These are phyloP conservation scores for Periparus ater DNA, from an alignment of 2,797 vertebrate species.

Conservation along the genomic window DNA sequence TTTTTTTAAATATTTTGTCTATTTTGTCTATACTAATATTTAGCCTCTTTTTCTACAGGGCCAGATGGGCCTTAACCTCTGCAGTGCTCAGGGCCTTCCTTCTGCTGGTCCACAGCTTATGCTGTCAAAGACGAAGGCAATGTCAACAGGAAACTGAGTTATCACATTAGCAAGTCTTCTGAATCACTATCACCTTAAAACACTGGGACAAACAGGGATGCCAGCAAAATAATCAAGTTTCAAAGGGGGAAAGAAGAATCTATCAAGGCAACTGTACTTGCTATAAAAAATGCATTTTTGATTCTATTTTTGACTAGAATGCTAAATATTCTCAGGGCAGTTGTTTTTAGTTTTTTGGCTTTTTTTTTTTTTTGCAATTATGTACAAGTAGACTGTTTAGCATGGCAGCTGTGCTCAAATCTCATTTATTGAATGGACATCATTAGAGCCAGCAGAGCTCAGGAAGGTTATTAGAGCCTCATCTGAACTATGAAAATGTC, in stretches of 20 bases:
- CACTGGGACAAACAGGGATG: background rate
- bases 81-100: background rate
- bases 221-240: background rate
- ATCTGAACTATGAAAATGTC: constrained; percentile 74
- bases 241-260: background rate
- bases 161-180: background rate
- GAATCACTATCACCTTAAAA: background rate
- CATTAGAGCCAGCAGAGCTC: constrained; percentile 70
- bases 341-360: background rate
- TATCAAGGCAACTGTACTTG: background rate
- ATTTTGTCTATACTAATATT: background rate
- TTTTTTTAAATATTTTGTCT: background rate
- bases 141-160: background rate
- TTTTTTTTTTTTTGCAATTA: constrained; percentile 10
- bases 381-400: constrained; percentile 38
- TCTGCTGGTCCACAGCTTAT: background rate
- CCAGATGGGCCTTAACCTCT: background rate
- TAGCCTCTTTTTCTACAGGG: background rate
- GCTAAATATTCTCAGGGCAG: background rate
- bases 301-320: background rate
- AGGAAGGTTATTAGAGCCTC: constrained; percentile 74
- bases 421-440: constrained; percentile 66
- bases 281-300: background rate
- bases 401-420: constrained; percentile 12
- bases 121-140: background rate